These are phyloP conservation scores for Chamaea fasciata DNA, from an alignment of 2,113 vertebrate species.

Conservation along the genomic window DNA sequence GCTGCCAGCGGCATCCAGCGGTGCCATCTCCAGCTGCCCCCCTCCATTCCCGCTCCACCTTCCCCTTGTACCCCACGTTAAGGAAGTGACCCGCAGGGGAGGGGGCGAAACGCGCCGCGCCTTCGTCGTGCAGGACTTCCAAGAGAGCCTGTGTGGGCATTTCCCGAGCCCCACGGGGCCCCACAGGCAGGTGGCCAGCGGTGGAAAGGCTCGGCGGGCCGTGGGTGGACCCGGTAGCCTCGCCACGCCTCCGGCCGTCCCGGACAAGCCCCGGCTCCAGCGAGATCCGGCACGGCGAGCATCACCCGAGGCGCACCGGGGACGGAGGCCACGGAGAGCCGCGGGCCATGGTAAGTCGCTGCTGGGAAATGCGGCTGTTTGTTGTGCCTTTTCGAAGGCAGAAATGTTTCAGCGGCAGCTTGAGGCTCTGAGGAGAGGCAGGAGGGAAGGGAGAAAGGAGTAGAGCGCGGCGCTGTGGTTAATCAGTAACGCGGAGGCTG, in stretches of 20 bases:
- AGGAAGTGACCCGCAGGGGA: fast-evolving
- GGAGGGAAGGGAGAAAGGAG: background rate
- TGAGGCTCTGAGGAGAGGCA: background rate
- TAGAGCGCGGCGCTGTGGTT: background rate
- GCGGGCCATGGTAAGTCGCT: constrained; percentile 22
- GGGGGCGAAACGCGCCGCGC: fast-evolving
- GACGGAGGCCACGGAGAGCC: background rate
- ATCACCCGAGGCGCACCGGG: background rate
- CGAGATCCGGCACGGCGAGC: background rate
- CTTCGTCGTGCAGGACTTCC: fast-evolving
- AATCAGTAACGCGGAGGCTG: background rate
- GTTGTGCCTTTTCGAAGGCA: background rate
- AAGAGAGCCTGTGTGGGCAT: fast-evolving
- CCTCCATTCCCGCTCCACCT: background rate
- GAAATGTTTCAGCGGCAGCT: background rate
- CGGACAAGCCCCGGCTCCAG: background rate
- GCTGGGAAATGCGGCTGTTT: background rate
- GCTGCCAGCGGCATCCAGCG: background rate
- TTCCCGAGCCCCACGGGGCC: fast-evolving
- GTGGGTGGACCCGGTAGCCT: background rate
- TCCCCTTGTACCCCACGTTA: background rate
- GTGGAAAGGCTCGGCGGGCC: background rate
- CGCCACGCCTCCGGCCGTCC: constrained; percentile 10
- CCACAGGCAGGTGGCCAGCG: fast-evolving
- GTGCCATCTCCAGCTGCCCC: fast-evolving